A percentile compares a stretch with the other conserved stretches of the same genome.
Evolutionary conservation across 2,797 vertebrate species (phyloP).

Genomic region (Malacoraja senta): DNA sequence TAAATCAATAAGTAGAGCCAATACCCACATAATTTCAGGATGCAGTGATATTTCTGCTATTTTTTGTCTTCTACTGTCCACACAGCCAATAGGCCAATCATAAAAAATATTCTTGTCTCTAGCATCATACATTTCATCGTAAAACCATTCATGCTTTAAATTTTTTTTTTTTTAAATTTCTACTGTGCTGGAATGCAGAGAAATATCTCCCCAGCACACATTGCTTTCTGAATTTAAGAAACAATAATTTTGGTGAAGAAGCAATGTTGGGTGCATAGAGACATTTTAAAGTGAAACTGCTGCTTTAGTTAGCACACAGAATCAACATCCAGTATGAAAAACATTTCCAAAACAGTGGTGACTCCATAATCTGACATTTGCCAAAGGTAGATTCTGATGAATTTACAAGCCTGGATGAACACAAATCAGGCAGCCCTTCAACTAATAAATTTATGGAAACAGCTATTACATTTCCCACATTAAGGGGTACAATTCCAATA

Average conservation of each 20-base stretch:
- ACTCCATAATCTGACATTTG: constrained; percentile 39
- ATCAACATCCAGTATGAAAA: constrained; percentile 3
- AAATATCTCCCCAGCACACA: not conserved
- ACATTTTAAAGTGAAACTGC: constrained; percentile 5
- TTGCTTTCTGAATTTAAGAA: not conserved
- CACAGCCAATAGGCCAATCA: not conserved
- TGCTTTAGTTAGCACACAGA: not conserved
- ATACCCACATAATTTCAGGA: constrained; percentile 1
- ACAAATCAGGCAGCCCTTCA: constrained; percentile 32
- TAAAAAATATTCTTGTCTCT: not conserved
- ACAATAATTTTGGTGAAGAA: not conserved
- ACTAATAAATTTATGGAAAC: constrained; percentile 13
- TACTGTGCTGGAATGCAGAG: constrained; percentile 1
- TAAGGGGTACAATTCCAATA: constrained; percentile 20
- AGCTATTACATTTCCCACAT: constrained; percentile 24
- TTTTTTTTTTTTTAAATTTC: constrained; percentile 19
- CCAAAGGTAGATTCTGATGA: constrained; percentile 37
- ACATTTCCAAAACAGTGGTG: constrained; percentile 37
- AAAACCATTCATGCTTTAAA: not conserved
- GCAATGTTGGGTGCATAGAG: constrained; percentile 1
- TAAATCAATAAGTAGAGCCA: not conserved
- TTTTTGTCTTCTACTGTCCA: not conserved
- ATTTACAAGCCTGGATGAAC: constrained; percentile 33
- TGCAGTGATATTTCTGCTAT: not conserved
- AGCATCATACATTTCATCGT: constrained; percentile 1